A percentile compares a stretch with the other conserved stretches of the same genome.
phyloP scores from a whole-genome alignment of 1,140 invertebrate species.

The Dendroctonus ponderosae region DNA sequence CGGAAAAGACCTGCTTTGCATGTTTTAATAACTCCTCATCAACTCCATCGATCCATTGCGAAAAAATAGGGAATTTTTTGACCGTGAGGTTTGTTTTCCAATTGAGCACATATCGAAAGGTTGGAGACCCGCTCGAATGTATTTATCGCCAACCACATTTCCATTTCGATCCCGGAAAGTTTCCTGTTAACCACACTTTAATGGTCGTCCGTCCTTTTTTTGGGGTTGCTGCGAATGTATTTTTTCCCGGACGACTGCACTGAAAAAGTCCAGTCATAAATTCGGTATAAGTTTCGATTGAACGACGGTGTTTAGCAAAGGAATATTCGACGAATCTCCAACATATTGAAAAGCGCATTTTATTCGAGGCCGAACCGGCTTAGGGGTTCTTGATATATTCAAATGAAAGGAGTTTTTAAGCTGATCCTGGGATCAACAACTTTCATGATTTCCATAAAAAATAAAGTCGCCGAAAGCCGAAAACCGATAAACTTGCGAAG shows the following conservation, averaged over 20 bases:
- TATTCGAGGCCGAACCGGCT: not conserved
- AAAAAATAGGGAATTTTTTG: too few species aligned
- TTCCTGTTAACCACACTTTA: constrained; percentile 32
- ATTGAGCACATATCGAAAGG: constrained; percentile 20
- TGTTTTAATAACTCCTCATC: too few species aligned
- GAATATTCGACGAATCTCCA: not conserved
- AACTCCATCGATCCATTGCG: too few species aligned
- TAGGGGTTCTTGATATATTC: too few species aligned
- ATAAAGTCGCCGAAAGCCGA: too few species aligned
- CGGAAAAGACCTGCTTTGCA: too few species aligned
- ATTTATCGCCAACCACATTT: constrained; percentile 20
- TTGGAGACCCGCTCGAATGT: constrained; percentile 7
- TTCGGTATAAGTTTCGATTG: constrained; percentile 25
- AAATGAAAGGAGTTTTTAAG: too few species aligned
- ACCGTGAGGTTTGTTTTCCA: constrained; percentile 1
- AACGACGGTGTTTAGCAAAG: constrained; percentile 18
- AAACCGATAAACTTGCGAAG: not conserved
- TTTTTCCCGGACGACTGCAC: constrained; percentile 26
- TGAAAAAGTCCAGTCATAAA: constrained; percentile 32
- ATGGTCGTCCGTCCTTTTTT: constrained; percentile 28
- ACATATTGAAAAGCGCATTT: constrained; percentile 20
- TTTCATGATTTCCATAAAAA: too few species aligned
- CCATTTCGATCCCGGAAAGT: constrained; percentile 25
- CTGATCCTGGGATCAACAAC: too few species aligned
- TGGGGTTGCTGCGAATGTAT: constrained; percentile 15